A percentile compares a stretch with the other conserved stretches of the same genome.
Conservation (phyloP, 2,797 vertebrate genomes). For the Sebastiscus albofasciatus region DNA sequence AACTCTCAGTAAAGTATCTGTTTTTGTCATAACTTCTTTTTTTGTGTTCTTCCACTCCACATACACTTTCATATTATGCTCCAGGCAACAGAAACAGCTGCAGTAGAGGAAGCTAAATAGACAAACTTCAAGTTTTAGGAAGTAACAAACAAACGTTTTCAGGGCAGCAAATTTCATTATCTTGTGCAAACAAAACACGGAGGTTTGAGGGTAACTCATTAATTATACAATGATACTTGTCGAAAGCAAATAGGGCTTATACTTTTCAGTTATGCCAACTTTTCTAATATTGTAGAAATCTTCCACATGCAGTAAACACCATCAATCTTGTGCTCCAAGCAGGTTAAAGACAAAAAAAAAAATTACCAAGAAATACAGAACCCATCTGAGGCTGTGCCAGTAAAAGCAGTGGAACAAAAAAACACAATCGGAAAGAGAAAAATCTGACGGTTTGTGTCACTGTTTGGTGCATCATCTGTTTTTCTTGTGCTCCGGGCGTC, state of each 20-base stretch:
- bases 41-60: background rate
- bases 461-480: slow-evolving; percentile 28
- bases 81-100: background rate
- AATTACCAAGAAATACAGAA: background rate
- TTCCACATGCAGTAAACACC: slow-evolving; percentile 29
- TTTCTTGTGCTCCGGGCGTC: slow-evolving; percentile 10
- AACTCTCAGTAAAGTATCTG: background rate
- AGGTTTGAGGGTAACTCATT: slow-evolving; percentile 29
- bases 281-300: slow-evolving; percentile 17
- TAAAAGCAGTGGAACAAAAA: slow-evolving; percentile 3
- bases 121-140: slow-evolving; percentile 9
- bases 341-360: slow-evolving; percentile 11
- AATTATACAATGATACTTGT: slow-evolving; percentile 18
- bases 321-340: slow-evolving; percentile 40
- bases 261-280: background rate
- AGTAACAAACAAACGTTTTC: slow-evolving; percentile 16
- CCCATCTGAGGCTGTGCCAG: slow-evolving; percentile 22
- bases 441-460: background rate
- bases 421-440: background rate
- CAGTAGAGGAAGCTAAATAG: background rate
- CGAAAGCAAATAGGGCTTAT: slow-evolving; percentile 10
- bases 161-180: slow-evolving; percentile 44
- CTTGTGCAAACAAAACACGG: slow-evolving; percentile 14
- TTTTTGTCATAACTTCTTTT: background rate
- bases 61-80: background rate